Conservation (phyloP, 2,113 vertebrate species). For the Bos javanicus region DNA sequence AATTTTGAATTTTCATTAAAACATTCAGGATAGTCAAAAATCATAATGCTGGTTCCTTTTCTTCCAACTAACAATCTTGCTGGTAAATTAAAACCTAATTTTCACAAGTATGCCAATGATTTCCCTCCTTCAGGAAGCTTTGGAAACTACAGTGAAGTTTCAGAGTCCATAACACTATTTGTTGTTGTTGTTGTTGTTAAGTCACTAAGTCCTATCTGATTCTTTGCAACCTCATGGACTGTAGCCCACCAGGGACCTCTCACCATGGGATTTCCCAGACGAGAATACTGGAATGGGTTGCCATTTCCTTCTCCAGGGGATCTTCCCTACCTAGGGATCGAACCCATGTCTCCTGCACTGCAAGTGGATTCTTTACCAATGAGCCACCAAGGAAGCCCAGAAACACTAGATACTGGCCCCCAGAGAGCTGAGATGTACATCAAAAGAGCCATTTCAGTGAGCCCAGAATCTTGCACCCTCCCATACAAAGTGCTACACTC, state of each 20-base stretch:
- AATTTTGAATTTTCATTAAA: neutral
- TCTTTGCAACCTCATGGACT: neutral
- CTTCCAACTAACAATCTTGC: neutral
- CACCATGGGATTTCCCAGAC: neutral
- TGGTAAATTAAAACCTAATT: neutral
- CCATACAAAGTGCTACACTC: neutral
- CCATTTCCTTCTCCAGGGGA: neutral
- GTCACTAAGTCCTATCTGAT: neutral
- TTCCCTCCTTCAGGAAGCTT: neutral
- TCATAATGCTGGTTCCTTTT: neutral
- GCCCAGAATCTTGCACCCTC: neutral
- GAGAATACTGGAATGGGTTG: neutral
- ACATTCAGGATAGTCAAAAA: neutral
- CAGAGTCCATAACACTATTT: rapidly evolving
- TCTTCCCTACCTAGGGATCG: neutral
- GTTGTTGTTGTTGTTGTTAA: neutral
- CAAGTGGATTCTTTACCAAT: neutral
- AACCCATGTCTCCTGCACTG: neutral
- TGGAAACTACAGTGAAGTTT: neutral
- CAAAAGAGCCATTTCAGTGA: neutral
- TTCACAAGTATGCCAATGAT: neutral
- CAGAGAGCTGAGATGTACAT: no score
- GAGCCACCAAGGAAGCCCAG: neutral
- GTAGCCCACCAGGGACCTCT: neutral
- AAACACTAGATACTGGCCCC: neutral